Evolutionary conservation across 2,888 invertebrate genomes (phyloP), one percentile per base, ranked within the genome.

Genomic region (Phania funesta): DNA sequence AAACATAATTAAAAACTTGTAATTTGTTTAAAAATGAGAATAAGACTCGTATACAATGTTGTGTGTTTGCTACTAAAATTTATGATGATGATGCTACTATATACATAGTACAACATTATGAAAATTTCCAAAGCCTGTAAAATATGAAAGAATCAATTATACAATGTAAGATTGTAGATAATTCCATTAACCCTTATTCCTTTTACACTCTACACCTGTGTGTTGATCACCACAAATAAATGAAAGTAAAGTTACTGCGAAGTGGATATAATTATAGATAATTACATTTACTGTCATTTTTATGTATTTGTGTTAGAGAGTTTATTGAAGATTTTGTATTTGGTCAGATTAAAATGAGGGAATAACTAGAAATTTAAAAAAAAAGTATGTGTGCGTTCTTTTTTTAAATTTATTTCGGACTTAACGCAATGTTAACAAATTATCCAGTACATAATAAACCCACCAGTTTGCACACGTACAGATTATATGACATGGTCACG

Each of bases 141-240:
- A 9, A 16, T 18, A 38, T n/a, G 24, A 48, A 60, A 26, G 16
- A 29, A 41, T 60, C 38, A 71, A 38, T 50, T 26, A 60, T 50
- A 71, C 38, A 60, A 38, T 13, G 13, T 38, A 24, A 35, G n/a
- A 35, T n/a, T n/a, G 20, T 11, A 41, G 20, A 48, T 71, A 60
- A 60, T 71, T 50, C 24, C 13, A 13, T 58, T 71, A 71, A 50
- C 60, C 70, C 35, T 58, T 24, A 60, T 60, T 38, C 11, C 26
- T 13, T 26, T 67, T n/a, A n/a, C n/a, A n/a, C n/a, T n/a, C n/a
- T n/a, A n/a, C n/a, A n/a, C n/a, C n/a, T n/a, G n/a, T n/a, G n/a
- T n/a, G n/a, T n/a, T 29, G 1, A 3, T 7, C 41, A 29, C 9
- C 1, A 2, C 16, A 29, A 9, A 41, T 29, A 41, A 48, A 26